Evolutionary conservation across 2,113 vertebrate species (phyloP), one percentile per base, ranked within the genome.

Genomic region (Aplodontia rufa): DNA sequence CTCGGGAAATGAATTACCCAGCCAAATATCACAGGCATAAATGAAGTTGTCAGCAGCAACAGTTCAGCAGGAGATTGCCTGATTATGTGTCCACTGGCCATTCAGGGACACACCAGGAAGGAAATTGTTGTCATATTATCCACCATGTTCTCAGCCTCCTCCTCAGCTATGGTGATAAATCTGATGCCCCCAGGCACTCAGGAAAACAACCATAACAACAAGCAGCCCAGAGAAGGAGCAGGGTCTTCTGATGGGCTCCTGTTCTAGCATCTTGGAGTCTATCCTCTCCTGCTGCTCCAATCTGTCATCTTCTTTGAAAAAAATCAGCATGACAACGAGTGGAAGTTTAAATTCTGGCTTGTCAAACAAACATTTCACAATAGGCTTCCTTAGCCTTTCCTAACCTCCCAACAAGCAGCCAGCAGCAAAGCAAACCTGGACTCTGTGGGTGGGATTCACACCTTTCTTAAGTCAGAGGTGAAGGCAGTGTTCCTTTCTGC

Each of bases 11-110:
- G 91, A 97, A 96, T 98, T 91, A 96, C 51, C 28, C 88, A 88
- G 94, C 60, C 93, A 95, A 98, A 85, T 85, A 96, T 93, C 90
- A 88, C 0, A 32, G 93, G 72, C 95, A 95, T 97, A 96, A 60
- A 98, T 97, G 97, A 98, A 98, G 97, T 19, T 97, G 95, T 98
- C 96, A 97, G 68, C 79, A 88, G 96, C 93, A 97, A 87, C 49
- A 79, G 86, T 0, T 32, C 74, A 51, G 86, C 82, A 91, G 88
- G 68, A 93, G 72, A 95, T 72, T 37, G 74, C 60, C 60, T 78
- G 78, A 91, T 40, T 89, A 22, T 4, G 19, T 74, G 64, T 81
- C 76, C 58, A 72, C 75, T 93, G 93, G 68, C 75, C 55, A 84
- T 80, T 94, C 81, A 91, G 32, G 53, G 78, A 93, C 90, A 78